A percentile compares a stretch with the other conserved stretches of the same genome.
Conservation (phyloP, 2,888 invertebrate species). For the Seladonia tumulorum region DNA sequence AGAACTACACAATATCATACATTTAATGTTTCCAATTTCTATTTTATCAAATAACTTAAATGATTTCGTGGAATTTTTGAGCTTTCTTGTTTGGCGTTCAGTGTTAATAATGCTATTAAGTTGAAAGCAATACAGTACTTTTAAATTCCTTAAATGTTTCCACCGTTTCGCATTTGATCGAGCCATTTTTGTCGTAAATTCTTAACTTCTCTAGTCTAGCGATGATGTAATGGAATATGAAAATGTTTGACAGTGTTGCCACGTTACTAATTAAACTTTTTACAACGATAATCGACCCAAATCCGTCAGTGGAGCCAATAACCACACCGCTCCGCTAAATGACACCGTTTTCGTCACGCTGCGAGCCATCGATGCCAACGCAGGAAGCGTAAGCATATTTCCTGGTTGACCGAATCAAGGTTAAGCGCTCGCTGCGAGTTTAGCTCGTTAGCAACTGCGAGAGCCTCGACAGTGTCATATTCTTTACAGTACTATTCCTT, state of each 20-base stretch:
- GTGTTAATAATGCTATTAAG: too few species aligned
- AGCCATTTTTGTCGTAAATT: too few species aligned
- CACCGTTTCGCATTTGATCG: too few species aligned
- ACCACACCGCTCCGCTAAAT: not conserved
- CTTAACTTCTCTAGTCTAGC: too few species aligned
- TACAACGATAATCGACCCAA: not conserved
- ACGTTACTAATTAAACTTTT: not conserved
- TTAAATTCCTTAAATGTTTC: too few species aligned
- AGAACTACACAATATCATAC: too few species aligned
- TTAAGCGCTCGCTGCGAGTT: conserved; percentile 53
- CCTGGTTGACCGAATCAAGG: conserved; percentile 74
- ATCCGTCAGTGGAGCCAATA: not conserved
- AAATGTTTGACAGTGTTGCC: not conserved
- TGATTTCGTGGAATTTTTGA: too few species aligned
- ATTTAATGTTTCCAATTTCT: too few species aligned
- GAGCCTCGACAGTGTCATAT: conserved; percentile 65
- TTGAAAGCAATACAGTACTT: too few species aligned
- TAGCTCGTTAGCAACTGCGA: conserved; percentile 76
- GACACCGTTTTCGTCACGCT: conserved; percentile 17
- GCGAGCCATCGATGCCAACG: conserved; percentile 40
- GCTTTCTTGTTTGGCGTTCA: too few species aligned
- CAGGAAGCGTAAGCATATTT: conserved; percentile 71
- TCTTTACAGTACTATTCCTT: conserved; percentile 28
- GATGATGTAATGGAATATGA: too few species aligned
- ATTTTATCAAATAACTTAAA: too few species aligned